Evolutionary conservation across 2,888 invertebrate genomes (phyloP).

Genomic region (Drosophila paracracens): DNA sequence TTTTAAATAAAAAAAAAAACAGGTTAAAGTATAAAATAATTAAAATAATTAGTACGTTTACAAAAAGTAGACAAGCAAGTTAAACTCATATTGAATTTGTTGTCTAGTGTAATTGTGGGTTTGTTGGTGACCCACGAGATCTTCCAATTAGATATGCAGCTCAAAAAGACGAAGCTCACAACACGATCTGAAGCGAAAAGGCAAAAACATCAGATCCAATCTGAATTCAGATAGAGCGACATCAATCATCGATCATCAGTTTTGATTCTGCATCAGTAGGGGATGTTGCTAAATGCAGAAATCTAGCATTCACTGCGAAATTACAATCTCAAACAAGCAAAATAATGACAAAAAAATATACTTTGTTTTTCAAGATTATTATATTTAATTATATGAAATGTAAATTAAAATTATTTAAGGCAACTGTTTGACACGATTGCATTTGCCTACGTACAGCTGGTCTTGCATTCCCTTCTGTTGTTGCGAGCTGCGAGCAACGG

Average conservation of each 20-base stretch:
- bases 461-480: too few species aligned
- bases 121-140: conserved; percentile 5
- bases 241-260: not conserved
- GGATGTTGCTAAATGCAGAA: too few species aligned
- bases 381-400: not conserved
- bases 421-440: too few species aligned
- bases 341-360: not conserved
- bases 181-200: conserved; percentile 12
- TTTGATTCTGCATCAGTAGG: not conserved
- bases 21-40: not conserved
- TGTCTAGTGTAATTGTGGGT: not conserved
- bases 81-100: not conserved
- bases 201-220: conserved; percentile 9
- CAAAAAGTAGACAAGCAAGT: not conserved
- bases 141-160: not conserved
- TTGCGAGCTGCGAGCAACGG: too few species aligned
- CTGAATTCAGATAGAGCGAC: not conserved
- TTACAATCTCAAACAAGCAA: not conserved
- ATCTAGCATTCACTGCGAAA: not conserved
- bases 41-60: too few species aligned
- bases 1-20: not conserved
- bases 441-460: too few species aligned
- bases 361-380: not conserved
- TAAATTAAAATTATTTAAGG: not conserved
- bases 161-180: not conserved